phyloP scores from a whole-genome alignment of 1,140 invertebrate species.

The Samia ricini region DNA sequence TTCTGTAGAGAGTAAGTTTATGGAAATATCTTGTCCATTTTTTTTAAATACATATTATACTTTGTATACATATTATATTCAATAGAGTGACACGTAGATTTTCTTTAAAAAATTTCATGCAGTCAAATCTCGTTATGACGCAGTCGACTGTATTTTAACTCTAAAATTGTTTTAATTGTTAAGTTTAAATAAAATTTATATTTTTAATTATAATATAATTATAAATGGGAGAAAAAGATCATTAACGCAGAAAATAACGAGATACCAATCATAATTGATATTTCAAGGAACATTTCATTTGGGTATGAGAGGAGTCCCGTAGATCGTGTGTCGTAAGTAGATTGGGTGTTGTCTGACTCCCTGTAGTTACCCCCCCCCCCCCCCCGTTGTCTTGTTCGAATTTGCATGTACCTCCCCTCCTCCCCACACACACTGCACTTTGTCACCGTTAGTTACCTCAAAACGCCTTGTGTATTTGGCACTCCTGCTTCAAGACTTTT shows the following conservation, averaged over 20 bases:
- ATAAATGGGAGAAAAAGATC: slow-evolving; percentile 57
- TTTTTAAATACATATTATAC: slow-evolving; percentile 12
- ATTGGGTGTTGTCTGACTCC: slow-evolving; percentile 48
- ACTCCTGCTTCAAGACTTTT: neutral
- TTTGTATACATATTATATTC: slow-evolving; percentile 30
- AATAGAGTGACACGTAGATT: slow-evolving; percentile 33
- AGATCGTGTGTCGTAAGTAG: slow-evolving; percentile 49
- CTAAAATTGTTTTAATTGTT: neutral
- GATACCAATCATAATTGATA: slow-evolving; percentile 21
- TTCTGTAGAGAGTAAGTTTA: slow-evolving; percentile 29
- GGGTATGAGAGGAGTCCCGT: slow-evolving; percentile 30
- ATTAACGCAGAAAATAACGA: slow-evolving; percentile 25
- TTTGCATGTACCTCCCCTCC: slow-evolving; percentile 43
- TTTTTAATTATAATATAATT: slow-evolving; percentile 8
- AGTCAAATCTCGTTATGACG: slow-evolving; percentile 75
- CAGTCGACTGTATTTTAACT: slow-evolving; percentile 5
- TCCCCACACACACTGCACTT: slow-evolving; percentile 25
- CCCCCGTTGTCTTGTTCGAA: slow-evolving; percentile 34
- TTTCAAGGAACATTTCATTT: slow-evolving; percentile 23
- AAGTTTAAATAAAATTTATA: slow-evolving; percentile 2
- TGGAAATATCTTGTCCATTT: slow-evolving; percentile 17
- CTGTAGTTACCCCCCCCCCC: slow-evolving; percentile 41
- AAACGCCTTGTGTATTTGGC: neutral
- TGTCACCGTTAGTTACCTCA: neutral
- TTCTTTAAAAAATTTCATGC: slow-evolving; percentile 57